Evolutionary conservation across 2,888 invertebrate genomes (phyloP), one percentile per base, ranked within the genome.

Genomic region (Hedychridium roseum): DNA sequence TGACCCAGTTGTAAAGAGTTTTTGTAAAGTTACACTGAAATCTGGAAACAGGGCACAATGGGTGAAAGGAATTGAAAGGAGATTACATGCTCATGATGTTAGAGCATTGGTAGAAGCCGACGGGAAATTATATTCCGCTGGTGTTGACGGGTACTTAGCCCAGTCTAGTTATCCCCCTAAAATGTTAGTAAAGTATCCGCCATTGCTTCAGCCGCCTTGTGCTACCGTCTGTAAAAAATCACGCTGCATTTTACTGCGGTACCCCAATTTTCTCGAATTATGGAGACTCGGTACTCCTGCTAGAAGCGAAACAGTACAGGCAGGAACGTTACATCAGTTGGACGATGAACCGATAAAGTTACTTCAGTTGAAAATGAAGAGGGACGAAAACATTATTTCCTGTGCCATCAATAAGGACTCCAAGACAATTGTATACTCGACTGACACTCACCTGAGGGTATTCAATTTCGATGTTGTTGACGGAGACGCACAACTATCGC

Each of bases 51-150:
- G 83, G 83, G 81, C 82, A n/a, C 86, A 86, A 53, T 96, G 96
- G 96, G 88, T 94, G 0, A 90, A 89, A 70, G 88, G 89, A 62
- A 83, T 90, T 4, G 89, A 92, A 58, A 84, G 91, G 49, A 84
- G 85, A 67, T 86, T 92, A 38, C 96, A 97, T 76, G 88, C 88
- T 36, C 94, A 97, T 75, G 95, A 95, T 80, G 92, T 97, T 1
- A 85, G 90, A 65, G 85, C 88, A 0, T 78, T 96, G 39, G 81
- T 85, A 1, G 81, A 88, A 27, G 81, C 84, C 38, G 85, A 83
- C 6, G 82, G 86, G 3, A 85, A 84, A 68, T 80, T 95, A 12
- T 85, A 90, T 63, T 93, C 94, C 1, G 92, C 88, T 49, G 95
- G 93, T 12, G 82, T 88, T 26, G 92, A 92, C 78, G 90, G 91